Evolutionary conservation across 2,113 vertebrate genomes (phyloP), one percentile per base, ranked within the genome.

Genomic region (Proteles cristata): DNA sequence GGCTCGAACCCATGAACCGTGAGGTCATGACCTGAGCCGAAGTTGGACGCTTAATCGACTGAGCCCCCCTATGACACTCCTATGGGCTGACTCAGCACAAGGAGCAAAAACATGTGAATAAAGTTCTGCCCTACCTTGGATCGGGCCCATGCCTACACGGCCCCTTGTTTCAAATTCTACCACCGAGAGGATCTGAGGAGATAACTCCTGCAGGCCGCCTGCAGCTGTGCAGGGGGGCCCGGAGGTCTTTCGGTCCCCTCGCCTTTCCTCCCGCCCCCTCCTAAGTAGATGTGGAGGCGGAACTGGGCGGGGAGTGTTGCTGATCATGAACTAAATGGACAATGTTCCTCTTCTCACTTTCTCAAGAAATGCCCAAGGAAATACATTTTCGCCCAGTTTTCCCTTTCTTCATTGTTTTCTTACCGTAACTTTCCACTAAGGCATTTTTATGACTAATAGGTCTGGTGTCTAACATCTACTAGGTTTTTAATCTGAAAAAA

Each of bases 401-500:
- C 8, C 11, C 48, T 89, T 86, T 65, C 33, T 86, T 84, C 12
- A 4, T 95, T 74, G 15, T 39, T 35, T 50, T 88, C 43, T 48
- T 82, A 23, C 74, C 31, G 11, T 53, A 66, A 68, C 23, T 43
- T 48, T 65, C 26, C 7, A 39, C 9, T 31, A 43, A 77, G 50
- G 48, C 39, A 83, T 79, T 87, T 90, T 97, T 65, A 74, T 84
- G 33, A 93, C n/a, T 43, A 11, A 5, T 33, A 92, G 25, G 6
- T 58, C 31, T 39, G n/a, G 39, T 2, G 21, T 76, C 58, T 90
- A 69, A 45, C 33, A 93, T 93, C 68, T 92, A 23, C 33, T 45
- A 58, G 14, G 31, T 81, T 96, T 95, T 90, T 73, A 61, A 97
- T 68, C 45, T 63, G 19, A 93, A 94, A 88, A 83, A 55, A 94